Conservation (phyloP, 1,140 invertebrate species). For the Leptinotarsa defecta region DNA sequence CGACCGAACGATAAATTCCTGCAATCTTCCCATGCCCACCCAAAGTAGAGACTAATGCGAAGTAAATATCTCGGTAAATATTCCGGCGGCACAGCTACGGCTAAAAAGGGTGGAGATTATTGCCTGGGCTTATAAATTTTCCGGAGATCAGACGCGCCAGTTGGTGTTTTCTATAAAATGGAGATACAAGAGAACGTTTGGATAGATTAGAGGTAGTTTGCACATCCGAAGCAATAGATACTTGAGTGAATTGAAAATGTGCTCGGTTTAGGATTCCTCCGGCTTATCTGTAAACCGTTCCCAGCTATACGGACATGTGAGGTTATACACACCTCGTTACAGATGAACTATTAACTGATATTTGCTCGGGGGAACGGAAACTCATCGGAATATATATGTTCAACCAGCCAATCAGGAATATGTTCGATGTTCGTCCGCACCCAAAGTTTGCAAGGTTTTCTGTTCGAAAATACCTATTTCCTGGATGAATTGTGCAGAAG, state of each 20-base stretch:
- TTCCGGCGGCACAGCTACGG: too few relatives aligned
- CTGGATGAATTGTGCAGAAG: too few relatives aligned
- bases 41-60: too few relatives aligned
- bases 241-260: not conserved
- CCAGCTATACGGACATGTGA: not conserved
- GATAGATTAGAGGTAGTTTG: not conserved
- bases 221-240: not conserved
- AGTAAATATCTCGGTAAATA: too few relatives aligned
- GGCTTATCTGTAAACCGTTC: not conserved
- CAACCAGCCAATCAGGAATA: not conserved
- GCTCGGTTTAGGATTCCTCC: not conserved
- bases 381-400: not conserved
- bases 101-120: not conserved
- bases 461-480: too few relatives aligned
- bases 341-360: not conserved
- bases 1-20: too few relatives aligned
- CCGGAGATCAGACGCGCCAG: not conserved
- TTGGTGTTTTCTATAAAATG: constrained; percentile 6
- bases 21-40: too few relatives aligned
- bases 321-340: not conserved
- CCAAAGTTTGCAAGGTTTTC: too few relatives aligned
- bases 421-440: too few relatives aligned
- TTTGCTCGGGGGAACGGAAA: not conserved
- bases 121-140: not conserved
- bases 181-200: not conserved